Evolutionary conservation across 2,888 invertebrate species (phyloP), one percentile per base, ranked within the genome.

Genomic region (Lepidochrysops patricia): DNA sequence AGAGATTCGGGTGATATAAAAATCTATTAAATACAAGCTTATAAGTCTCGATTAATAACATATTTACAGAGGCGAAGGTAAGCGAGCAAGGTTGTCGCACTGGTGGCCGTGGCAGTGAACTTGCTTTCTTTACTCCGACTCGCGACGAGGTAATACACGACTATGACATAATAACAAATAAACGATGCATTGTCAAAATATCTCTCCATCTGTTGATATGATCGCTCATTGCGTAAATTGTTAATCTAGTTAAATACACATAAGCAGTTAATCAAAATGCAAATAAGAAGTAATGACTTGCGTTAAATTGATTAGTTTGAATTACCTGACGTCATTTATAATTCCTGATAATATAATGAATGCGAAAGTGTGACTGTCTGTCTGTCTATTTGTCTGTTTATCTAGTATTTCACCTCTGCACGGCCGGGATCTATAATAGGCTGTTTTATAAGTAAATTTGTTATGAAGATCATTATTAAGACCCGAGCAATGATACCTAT

Each of bases 51-150:
- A 67, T 69, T 64, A 68, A 66, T 64, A n/a, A n/a, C n/a, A n/a
- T 64, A 56, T 62, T 64, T 69, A 63, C 66, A 67, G 61, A 66
- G 62, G 63, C 66, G 67, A 67, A 68, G 71, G 70, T 65, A 68
- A 70, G 63, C 66, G 64, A 62, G 75, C 82, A 82, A 86, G 86
- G 86, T 84, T 84, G 88, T 84, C 85, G 85, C 79, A 76, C 76
- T 75, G 72, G 65, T 72, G 86, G 74, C 88, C 88, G 80, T 88
- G 88, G 84, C 88, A 88, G 80, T 89, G 89, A 89, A 88, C 88
- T 88, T 87, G 84, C 86, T 87, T 86, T 85, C 87, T 85, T 83
- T 76, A 70, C 67, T 61, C 68, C 69, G 68, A 67, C 72, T 67
- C 67, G 60, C 58, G 61, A 61, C 57, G 50, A 60, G 50, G 26